Evolutionary conservation across 1,140 invertebrate genomes (phyloP).

Genomic region (Goniozus legneri): DNA sequence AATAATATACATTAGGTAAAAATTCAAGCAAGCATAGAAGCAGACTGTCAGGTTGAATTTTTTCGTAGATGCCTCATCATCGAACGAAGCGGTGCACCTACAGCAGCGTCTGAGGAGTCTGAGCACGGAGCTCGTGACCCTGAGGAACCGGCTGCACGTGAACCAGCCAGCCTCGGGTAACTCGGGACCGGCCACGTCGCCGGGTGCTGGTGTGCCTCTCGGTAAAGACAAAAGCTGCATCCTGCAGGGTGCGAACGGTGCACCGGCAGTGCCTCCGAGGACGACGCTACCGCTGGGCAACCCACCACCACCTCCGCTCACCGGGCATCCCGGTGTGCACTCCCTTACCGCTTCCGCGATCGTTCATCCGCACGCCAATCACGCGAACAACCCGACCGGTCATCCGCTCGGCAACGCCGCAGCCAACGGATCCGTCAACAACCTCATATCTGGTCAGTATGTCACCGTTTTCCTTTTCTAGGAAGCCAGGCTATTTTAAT

Average conservation of each 20-base stretch:
- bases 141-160: constrained; percentile 80
- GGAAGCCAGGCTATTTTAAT: no score
- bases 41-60: neutral
- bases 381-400: constrained; percentile 37
- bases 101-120: constrained; percentile 84
- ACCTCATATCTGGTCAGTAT: constrained; percentile 48
- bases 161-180: constrained; percentile 54
- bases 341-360: constrained; percentile 48
- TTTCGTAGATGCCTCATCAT: constrained; percentile 83
- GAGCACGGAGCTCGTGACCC: constrained; percentile 83
- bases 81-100: constrained; percentile 87
- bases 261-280: constrained; percentile 51
- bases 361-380: constrained; percentile 48
- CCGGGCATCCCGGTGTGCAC: constrained; percentile 38
- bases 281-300: constrained; percentile 43
- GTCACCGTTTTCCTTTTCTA: neutral
- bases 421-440: constrained; percentile 40
- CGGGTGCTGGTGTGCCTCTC: constrained; percentile 17
- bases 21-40: neutral
- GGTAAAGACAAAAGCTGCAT: neutral
- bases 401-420: constrained; percentile 40
- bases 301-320: constrained; percentile 30
- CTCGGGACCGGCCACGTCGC: constrained; percentile 29
- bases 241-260: constrained; percentile 9
- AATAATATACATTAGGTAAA: no score